Base-by-base conservation (phyloP, 2,888 invertebrate species). In the Dorcus hopei region DNA sequence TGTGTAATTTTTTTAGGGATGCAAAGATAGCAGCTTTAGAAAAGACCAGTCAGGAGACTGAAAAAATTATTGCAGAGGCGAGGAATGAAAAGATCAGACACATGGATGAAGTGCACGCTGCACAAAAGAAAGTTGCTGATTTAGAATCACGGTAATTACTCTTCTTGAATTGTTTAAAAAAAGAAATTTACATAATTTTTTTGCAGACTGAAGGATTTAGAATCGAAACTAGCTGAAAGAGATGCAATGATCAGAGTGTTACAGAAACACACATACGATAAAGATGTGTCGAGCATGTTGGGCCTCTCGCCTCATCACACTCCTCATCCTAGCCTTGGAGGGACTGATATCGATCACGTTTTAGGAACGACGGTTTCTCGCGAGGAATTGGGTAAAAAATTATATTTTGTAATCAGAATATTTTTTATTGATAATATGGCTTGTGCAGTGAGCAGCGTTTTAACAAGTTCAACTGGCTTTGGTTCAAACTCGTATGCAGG, bases 161-260 rank as follows among this genome's bases (percentile, higher is more conserved):
- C 19, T 26, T 5, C 52, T 41, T 50, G 40, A 54, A 9, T 38
- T 43, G 23, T 42, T 53, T 49, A 41, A 49, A 26, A 9, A n/a
- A 33, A 54, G 11, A 14, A 16, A 6, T 33, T n/a, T 6, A 7
- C 6, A 33, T 33, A 6, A 33, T 33, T 33, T 51, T 40, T 43
- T 48, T 62, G 47, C 65, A 89, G 89, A 73, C 84, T 92, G 67
- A 93, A 93, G 76, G 91, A 92, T 77, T 79, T 93, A 62, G 93
- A 95, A 77, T 91, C 92, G 3, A 91, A 93, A 74, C 83, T 95
- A 57, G 91, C 92, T 0, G 94, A 95, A 75, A 87, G 90, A 57
- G 94, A 95, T 74, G 93, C 93, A 0, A 92, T 95, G 90, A 92
- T 95, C 68, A 87, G 90, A 68, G 92, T 93, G 19, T 81, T 94